Percentiles rank a stretch among this genome's conserved stretches.
phyloP scores from a whole-genome alignment of 1,140 invertebrate genomes.

The Trypoxylus dichotomus region DNA sequence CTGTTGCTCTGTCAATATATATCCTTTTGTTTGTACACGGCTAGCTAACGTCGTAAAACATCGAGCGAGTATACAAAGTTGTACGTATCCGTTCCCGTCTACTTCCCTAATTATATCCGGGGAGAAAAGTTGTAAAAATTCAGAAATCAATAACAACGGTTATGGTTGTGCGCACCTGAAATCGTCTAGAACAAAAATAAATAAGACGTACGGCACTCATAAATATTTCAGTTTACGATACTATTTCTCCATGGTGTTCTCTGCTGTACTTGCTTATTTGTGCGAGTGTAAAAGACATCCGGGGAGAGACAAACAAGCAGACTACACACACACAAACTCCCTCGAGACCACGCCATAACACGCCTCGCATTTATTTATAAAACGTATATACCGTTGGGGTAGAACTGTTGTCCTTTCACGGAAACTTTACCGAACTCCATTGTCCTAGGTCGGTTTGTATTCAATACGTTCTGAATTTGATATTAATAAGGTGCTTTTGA shows the following conservation, averaged over 20 bases:
- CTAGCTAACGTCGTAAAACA: no score
- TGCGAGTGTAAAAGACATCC: not conserved
- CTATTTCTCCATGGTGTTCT: not conserved
- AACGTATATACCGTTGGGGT: not conserved
- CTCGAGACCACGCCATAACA: not conserved
- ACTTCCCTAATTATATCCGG: no score
- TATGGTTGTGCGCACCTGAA: not conserved
- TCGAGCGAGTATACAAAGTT: no score
- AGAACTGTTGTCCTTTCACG: not conserved
- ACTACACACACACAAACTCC: not conserved
- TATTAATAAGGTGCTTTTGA: no score
- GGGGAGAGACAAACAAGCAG: not conserved
- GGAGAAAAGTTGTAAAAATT: not conserved
- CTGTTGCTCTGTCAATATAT: no score
- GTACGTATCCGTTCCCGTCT: no score
- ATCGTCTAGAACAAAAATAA: not conserved
- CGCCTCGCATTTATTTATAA: not conserved
- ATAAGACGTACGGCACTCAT: not conserved
- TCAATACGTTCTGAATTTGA: no score
- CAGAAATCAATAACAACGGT: not conserved
- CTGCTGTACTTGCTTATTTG: not conserved
- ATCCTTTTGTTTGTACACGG: no score
- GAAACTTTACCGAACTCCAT: not conserved
- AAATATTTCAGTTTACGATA: conserved; percentile 2
- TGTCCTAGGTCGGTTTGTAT: not conserved